Percentiles rank a stretch among this genome's conserved stretches.
These are phyloP conservation scores for Eristalinus aeneus DNA, from an alignment of 2,888 invertebrate species.

Conservation along the genomic window DNA sequence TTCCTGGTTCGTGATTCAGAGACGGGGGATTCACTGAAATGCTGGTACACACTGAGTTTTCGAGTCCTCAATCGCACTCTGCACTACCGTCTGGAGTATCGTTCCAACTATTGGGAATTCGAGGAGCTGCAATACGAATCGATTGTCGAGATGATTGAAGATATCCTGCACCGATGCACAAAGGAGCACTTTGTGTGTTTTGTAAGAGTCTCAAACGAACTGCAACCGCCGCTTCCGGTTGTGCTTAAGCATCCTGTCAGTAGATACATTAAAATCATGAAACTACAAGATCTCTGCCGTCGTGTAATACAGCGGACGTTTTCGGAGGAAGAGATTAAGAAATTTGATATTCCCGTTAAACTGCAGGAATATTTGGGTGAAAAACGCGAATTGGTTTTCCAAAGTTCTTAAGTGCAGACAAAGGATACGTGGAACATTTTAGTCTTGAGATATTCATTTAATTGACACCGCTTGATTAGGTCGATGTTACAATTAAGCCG, in stretches of 20 bases:
- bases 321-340: conserved; percentile 84
- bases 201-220: conserved; percentile 85
- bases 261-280: conserved; percentile 86
- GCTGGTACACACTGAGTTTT: conserved; percentile 88
- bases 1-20: conserved; percentile 91
- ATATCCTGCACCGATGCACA: conserved; percentile 87
- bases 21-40: conserved; percentile 82
- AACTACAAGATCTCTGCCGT: conserved; percentile 87
- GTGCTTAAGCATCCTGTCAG: conserved; percentile 88
- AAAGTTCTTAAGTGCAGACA: conserved; percentile 73
- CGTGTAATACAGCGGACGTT: conserved; percentile 86
- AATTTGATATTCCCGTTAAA: conserved; percentile 84
- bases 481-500: too few relatives aligned
- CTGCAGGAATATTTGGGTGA: conserved; percentile 83
- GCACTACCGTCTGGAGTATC: conserved; percentile 88
- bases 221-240: conserved; percentile 87
- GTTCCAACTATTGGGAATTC: conserved; percentile 81
- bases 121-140: conserved; percentile 81
- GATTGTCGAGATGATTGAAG: conserved; percentile 87
- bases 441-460: too few relatives aligned
- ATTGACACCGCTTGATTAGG: too few relatives aligned
- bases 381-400: conserved; percentile 77
- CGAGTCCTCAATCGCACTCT: conserved; percentile 86
- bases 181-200: conserved; percentile 87
- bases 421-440: neutral